Conservation (phyloP, 2,888 invertebrate genomes). For the Empis livida region DNA sequence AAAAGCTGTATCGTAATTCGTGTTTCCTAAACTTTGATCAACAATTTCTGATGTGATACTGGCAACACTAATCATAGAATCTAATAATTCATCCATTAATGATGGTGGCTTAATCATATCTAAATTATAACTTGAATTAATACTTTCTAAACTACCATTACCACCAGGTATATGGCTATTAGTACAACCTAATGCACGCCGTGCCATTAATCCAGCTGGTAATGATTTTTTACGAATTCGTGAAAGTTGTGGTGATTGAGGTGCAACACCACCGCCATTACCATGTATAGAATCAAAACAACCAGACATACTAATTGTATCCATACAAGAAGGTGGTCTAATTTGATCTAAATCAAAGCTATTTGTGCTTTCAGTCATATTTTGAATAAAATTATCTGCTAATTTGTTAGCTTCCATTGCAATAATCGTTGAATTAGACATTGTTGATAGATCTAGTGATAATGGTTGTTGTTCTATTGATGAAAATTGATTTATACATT, state of each 20-base stretch:
- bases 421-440: constrained; percentile 58
- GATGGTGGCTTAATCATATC: constrained; percentile 77
- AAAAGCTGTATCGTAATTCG: constrained; percentile 39
- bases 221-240: constrained; percentile 53
- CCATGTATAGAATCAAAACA: constrained; percentile 37
- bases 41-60: constrained; percentile 70
- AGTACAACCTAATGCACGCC: constrained; percentile 52
- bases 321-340: constrained; percentile 65
- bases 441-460: constrained; percentile 43
- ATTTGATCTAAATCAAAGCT: constrained; percentile 61
- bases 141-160: constrained; percentile 51
- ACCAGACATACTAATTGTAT: constrained; percentile 45
- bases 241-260: constrained; percentile 23
- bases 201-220: constrained; percentile 55
- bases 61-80: constrained; percentile 74
- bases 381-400: constrained; percentile 39
- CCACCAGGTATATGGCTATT: constrained; percentile 23
- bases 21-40: constrained; percentile 37
- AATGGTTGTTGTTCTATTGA: constrained; percentile 21
- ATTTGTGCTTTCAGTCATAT: constrained; percentile 42
- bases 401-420: constrained; percentile 64
- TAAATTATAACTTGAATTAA: constrained; percentile 47
- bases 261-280: neutral
- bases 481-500: constrained; percentile 11
- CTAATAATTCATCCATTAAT: constrained; percentile 58